Conservation (phyloP, 2,113 vertebrate genomes). For the rabbit (Oryctolagus cuniculus) region DNA sequence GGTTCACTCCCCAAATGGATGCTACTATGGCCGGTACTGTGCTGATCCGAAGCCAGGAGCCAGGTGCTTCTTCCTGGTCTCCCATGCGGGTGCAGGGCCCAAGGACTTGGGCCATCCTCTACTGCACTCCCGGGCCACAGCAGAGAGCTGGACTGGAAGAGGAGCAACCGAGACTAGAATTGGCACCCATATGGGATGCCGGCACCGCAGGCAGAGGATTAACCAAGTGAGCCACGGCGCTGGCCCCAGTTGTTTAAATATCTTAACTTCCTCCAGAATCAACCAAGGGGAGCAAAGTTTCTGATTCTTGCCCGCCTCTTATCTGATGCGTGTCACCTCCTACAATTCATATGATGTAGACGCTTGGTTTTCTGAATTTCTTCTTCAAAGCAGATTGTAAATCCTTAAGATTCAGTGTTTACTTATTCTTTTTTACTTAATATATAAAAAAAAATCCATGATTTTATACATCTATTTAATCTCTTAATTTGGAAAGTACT, state of each 20-base stretch:
- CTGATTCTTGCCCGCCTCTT: neutral
- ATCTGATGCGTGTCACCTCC: neutral
- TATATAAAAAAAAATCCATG: neutral
- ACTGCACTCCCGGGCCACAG: no score
- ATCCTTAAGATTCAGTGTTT: neutral
- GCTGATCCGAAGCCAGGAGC: no score
- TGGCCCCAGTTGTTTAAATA: neutral
- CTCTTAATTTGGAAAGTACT: constrained; percentile 2
- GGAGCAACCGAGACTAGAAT: no score
- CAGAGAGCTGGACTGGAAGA: no score
- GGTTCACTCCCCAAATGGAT: no score
- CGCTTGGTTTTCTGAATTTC: neutral
- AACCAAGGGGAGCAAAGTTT: neutral
- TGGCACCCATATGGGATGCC: no score
- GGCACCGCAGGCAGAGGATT: no score
- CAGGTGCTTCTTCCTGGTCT: no score
- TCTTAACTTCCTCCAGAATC: constrained; percentile 24
- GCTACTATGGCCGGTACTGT: no score
- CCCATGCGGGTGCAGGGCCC: no score
- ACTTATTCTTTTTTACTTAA: neutral
- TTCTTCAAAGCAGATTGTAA: constrained; percentile 9
- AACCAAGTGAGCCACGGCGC: no score
- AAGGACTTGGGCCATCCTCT: no score
- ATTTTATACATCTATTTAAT: neutral
- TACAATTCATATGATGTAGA: constrained; percentile 16